A percentile compares a stretch with the other conserved stretches of the same genome.
These are phyloP conservation scores for Choristoneura fumiferana DNA, from an alignment of 1,140 invertebrate species.

Conservation along the genomic window DNA sequence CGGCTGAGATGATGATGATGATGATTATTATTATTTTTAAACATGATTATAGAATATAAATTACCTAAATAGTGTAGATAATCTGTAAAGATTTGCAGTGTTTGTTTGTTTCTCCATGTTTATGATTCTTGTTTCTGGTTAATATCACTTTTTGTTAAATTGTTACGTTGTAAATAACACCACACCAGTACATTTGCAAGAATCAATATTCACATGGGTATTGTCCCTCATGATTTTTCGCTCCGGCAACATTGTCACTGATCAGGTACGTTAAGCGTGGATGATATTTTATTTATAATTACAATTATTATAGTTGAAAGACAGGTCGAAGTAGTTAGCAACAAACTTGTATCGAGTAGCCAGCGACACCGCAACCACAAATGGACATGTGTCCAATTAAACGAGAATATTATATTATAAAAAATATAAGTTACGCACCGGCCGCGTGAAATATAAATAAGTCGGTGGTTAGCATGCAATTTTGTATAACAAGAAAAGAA, in stretches of 20 bases:
- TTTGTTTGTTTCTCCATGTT: too few species aligned
- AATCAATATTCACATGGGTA: not conserved
- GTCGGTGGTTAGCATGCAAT: slow-evolving; percentile 11
- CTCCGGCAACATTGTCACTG: not conserved
- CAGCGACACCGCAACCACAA: slow-evolving; percentile 5
- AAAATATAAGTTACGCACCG: slow-evolving; percentile 22
- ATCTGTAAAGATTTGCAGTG: too few species aligned
- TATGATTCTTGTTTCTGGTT: too few species aligned
- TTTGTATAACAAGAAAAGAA: slow-evolving; percentile 10
- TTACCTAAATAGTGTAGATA: too few species aligned
- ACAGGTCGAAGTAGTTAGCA: slow-evolving; percentile 10
- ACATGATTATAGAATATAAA: too few species aligned
- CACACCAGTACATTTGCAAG: not conserved
- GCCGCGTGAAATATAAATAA: slow-evolving; percentile 18
- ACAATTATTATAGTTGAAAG: slow-evolving; percentile 18
- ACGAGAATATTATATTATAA: slow-evolving; percentile 21
- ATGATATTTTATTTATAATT: slow-evolving; percentile 1
- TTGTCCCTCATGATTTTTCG: not conserved
- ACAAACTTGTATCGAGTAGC: slow-evolving; percentile 17
- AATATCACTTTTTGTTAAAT: not conserved
- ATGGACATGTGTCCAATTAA: slow-evolving; percentile 21
- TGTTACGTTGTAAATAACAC: not conserved
- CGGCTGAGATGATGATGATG: too few species aligned
- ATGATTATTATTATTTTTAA: too few species aligned
- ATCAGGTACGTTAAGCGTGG: not conserved